Percentiles rank a stretch among this genome's conserved stretches.
Conservation (phyloP, 2,113 vertebrate species). For the Syngnathus floridae region DNA sequence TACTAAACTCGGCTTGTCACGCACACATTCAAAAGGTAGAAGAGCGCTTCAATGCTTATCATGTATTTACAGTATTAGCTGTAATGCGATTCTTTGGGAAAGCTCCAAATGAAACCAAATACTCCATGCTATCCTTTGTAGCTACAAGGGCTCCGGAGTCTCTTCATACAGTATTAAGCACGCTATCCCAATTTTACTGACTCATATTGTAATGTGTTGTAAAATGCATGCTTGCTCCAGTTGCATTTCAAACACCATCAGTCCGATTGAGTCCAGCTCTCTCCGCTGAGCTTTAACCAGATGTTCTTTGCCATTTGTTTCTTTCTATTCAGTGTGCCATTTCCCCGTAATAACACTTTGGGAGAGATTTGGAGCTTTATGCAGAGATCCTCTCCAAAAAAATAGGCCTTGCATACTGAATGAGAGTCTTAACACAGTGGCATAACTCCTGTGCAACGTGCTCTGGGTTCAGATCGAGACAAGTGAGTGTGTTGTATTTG, state of each 20-base stretch:
- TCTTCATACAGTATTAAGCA: slow-evolving; percentile 30
- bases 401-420: slow-evolving; percentile 42
- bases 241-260: slow-evolving; percentile 59
- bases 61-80: not conserved
- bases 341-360: slow-evolving; percentile 53
- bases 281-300: slow-evolving; percentile 48
- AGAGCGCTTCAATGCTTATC: slow-evolving; percentile 6
- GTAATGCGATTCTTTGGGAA: too few relatives aligned
- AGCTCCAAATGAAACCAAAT: too few relatives aligned
- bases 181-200: slow-evolving; percentile 48
- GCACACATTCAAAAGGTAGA: slow-evolving; percentile 1
- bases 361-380: slow-evolving; percentile 56
- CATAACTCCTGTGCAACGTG: slow-evolving; percentile 53
- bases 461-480: slow-evolving; percentile 51
- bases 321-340: slow-evolving; percentile 35
- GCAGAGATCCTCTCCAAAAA: slow-evolving; percentile 33
- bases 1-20: slow-evolving; percentile 6
- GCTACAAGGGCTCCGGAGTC: not conserved
- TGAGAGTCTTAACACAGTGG: slow-evolving; percentile 49
- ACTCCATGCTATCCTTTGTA: slow-evolving; percentile 5
- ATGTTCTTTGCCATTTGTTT: slow-evolving; percentile 58
- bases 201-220: slow-evolving; percentile 54
- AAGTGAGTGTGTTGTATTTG: slow-evolving; percentile 41
- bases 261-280: slow-evolving; percentile 36
- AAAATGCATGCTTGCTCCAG: slow-evolving; percentile 63